phyloP scores from a whole-genome alignment of 1,140 invertebrate species.

The Akabosia matsudoensis region DNA sequence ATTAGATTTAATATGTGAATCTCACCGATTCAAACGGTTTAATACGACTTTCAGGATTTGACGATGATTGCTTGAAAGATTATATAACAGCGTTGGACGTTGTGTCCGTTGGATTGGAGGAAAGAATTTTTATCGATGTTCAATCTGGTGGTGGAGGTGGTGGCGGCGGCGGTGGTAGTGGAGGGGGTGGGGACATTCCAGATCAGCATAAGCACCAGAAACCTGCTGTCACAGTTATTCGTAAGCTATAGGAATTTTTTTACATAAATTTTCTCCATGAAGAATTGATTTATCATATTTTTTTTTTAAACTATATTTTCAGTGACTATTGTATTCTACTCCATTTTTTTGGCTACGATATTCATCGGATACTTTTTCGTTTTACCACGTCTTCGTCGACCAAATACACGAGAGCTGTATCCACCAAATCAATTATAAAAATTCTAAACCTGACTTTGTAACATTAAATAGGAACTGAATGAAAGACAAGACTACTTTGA shows the following conservation, averaged over 20 bases:
- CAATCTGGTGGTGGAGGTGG: not conserved
- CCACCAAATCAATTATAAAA: slow-evolving; percentile 3
- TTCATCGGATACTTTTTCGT: slow-evolving; percentile 6
- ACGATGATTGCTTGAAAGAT: slow-evolving; percentile 28
- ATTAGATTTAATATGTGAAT: not conserved
- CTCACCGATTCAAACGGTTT: not conserved
- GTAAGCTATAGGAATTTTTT: slow-evolving; percentile 9
- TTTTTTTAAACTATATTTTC: slow-evolving; percentile 4
- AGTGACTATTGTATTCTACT: slow-evolving; percentile 11
- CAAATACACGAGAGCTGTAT: not conserved
- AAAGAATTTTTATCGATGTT: slow-evolving; percentile 32
- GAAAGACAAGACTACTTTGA: not conserved
- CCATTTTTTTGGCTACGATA: not conserved
- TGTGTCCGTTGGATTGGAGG: slow-evolving; percentile 31
- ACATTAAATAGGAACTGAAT: not conserved
- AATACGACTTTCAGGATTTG: slow-evolving; percentile 30
- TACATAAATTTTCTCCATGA: not conserved
- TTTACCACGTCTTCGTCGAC: not conserved
- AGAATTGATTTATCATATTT: not conserved
- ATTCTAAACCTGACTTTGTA: not conserved
- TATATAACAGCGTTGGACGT: not conserved
- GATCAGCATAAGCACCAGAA: not conserved
- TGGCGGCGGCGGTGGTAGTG: not conserved
- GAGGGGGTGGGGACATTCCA: not conserved
- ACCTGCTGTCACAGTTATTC: not conserved